A percentile compares a stretch with the other conserved stretches of the same genome.
These are phyloP conservation scores for Galbula dea DNA, from an alignment of 2,113 vertebrate species.

Conservation along the genomic window DNA sequence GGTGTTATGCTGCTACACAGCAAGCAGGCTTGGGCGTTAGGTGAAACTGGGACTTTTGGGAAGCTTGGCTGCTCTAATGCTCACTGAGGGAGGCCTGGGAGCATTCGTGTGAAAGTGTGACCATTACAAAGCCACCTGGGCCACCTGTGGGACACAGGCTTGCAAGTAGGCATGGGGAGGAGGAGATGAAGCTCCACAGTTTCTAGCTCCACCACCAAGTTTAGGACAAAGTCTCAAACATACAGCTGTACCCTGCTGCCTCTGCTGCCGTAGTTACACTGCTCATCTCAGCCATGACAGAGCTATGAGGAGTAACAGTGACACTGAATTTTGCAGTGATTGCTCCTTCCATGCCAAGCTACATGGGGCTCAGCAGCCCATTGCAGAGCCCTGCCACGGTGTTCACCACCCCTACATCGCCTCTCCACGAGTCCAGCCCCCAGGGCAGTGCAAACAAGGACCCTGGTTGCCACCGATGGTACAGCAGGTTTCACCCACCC, in stretches of 20 bases:
- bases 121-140: neutral
- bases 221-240: neutral
- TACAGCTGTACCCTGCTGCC: neutral
- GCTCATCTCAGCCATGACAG: neutral
- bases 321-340: neutral
- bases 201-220: neutral
- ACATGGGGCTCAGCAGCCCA: neutral
- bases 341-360: neutral
- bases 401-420: accelerated
- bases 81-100: neutral
- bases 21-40: accelerated
- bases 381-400: accelerated
- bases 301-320: neutral
- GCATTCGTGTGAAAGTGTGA: neutral
- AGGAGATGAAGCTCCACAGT: neutral
- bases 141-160: neutral
- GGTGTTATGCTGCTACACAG: neutral
- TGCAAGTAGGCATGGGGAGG: neutral
- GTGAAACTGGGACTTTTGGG: neutral
- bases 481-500: neutral
- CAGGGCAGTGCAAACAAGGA: neutral
- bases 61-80: neutral
- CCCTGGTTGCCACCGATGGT: neutral
- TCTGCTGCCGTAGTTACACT: neutral
- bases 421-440: neutral